Conservation (phyloP, 2,113 vertebrate genomes). For the Dissostichus mawsoni region DNA sequence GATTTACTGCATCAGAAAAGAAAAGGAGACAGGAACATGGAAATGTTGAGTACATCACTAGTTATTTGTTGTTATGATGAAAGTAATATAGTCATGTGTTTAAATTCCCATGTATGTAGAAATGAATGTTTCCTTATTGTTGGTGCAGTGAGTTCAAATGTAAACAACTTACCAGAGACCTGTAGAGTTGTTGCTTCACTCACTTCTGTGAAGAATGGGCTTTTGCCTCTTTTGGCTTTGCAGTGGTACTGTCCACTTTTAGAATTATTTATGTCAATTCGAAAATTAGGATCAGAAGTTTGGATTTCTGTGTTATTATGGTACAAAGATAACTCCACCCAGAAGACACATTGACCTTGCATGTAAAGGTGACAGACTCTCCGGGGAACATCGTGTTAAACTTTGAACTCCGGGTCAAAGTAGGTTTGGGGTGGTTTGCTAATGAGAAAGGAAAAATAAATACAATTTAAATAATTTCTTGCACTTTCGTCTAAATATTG, state of each 20-base stretch:
- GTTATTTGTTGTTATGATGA: not conserved
- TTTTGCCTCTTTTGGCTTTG: conserved; percentile 45
- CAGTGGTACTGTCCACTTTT: conserved; percentile 49
- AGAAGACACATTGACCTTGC: not conserved
- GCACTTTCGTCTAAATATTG: not conserved
- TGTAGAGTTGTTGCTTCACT: conserved; percentile 29
- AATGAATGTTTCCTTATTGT: not conserved
- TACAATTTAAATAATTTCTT: not conserved
- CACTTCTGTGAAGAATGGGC: conserved; percentile 5
- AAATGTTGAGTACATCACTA: not conserved
- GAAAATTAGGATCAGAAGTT: fast-evolving
- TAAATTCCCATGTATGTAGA: not conserved
- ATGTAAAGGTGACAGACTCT: conserved; percentile 52
- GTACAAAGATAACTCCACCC: conserved; percentile 56
- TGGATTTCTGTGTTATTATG: conserved; percentile 9
- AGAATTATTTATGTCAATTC: not conserved
- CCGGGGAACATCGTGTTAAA: conserved; percentile 22
- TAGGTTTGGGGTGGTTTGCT: conserved; percentile 31
- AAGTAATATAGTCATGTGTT: not conserved
- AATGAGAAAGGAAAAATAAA: not conserved
- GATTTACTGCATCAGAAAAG: not conserved
- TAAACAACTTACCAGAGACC: conserved; percentile 40
- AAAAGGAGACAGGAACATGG: not conserved
- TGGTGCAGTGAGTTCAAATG: not conserved
- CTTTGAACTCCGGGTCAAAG: not conserved